These are phyloP conservation scores for Amphilophus citrinellus DNA, from an alignment of 2,113 vertebrate species.

Conservation along the genomic window DNA sequence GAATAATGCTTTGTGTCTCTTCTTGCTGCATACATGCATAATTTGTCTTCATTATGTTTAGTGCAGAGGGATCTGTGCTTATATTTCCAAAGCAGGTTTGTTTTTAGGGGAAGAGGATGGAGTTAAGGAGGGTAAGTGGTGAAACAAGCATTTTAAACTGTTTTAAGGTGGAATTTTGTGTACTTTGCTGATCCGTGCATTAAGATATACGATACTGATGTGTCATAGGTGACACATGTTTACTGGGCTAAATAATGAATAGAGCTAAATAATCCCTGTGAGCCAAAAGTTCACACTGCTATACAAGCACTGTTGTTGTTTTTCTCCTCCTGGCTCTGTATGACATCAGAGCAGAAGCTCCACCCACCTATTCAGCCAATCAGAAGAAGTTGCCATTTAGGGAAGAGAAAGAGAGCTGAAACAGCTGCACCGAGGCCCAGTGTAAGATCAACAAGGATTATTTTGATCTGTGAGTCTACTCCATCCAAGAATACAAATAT, in stretches of 20 bases:
- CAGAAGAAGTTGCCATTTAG: no score
- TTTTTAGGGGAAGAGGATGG: slow-evolving; percentile 13
- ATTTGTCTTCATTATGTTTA: slow-evolving; percentile 54
- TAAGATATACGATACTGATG: not conserved
- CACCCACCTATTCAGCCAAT: no score
- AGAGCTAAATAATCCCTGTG: not conserved
- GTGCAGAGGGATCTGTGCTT: slow-evolving; percentile 14
- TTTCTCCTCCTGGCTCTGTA: not conserved
- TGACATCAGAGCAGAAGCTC: not conserved
- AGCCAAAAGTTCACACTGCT: not conserved
- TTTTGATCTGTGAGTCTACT: not conserved
- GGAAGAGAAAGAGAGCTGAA: no score
- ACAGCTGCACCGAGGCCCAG: not conserved
- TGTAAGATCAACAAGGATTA: not conserved
- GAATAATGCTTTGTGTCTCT: slow-evolving; percentile 63
- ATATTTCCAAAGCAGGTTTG: slow-evolving; percentile 3
- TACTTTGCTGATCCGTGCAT: not conserved
- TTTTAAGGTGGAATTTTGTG: not conserved
- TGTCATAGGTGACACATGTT: not conserved
- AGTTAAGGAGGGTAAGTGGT: not conserved
- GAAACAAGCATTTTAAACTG: not conserved
- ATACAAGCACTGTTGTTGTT: no score
- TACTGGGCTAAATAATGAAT: not conserved
- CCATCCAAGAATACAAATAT: not conserved
- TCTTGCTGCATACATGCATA: slow-evolving; percentile 61